phyloP scores from a whole-genome alignment of 2,888 invertebrate genomes.

The Drosophila antonietae region DNA sequence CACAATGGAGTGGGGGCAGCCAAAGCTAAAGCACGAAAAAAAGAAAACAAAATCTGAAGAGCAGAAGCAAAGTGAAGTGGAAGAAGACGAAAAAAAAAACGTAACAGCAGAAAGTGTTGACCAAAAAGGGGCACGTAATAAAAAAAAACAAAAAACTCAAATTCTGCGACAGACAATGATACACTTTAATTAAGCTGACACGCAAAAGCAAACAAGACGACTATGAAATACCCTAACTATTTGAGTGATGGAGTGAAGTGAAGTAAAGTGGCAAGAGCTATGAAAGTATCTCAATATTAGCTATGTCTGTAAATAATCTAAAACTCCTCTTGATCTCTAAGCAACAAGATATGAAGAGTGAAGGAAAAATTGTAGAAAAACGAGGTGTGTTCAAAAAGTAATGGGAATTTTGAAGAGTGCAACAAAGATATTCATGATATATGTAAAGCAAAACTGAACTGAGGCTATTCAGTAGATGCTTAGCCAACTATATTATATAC shows the following conservation, averaged over 20 bases:
- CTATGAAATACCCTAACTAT: neutral
- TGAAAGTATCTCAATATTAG: too few species aligned
- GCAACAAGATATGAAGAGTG: too few species aligned
- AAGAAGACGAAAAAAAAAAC: slow-evolving; percentile 19
- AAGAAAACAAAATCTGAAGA: neutral
- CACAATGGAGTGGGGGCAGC: slow-evolving; percentile 55
- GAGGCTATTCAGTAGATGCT: too few species aligned
- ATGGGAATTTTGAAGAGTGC: too few species aligned
- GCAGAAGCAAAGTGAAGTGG: neutral
- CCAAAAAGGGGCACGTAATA: slow-evolving; percentile 44
- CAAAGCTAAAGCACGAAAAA: slow-evolving; percentile 4
- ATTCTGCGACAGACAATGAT: slow-evolving; percentile 33
- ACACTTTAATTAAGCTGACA: slow-evolving; percentile 51
- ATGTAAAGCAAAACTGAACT: too few species aligned
- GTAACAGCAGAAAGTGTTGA: slow-evolving; percentile 51
- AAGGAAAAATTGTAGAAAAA: too few species aligned
- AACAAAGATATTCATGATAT: too few species aligned
- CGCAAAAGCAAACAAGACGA: neutral
- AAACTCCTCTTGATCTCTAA: too few species aligned
- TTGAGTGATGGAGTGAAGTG: neutral
- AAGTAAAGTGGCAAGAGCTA: too few species aligned
- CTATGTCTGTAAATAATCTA: too few species aligned
- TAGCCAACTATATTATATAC: neutral
- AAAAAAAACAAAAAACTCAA: slow-evolving; percentile 15
- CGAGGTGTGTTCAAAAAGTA: too few species aligned